A percentile compares a stretch with the other conserved stretches of the same genome.
These are phyloP conservation scores for Listronotus oregonensis DNA, from an alignment of 1,140 invertebrate genomes.

Conservation along the genomic window DNA sequence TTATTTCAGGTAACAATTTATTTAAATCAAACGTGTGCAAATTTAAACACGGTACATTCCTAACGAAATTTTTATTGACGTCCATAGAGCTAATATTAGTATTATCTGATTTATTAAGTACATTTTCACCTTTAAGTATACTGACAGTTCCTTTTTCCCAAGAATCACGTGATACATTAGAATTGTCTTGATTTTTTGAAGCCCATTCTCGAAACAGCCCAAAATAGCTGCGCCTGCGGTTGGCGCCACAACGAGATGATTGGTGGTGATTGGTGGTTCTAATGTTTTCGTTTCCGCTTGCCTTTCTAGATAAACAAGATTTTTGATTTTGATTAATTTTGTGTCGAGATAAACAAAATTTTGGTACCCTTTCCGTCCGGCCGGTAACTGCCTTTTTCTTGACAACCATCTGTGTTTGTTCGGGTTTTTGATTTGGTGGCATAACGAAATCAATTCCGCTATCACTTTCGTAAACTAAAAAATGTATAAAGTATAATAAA, in stretches of 20 bases:
- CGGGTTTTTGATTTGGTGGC: slow-evolving; percentile 4
- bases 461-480: slow-evolving; percentile 27
- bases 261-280: background rate
- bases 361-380: slow-evolving; percentile 45
- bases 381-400: slow-evolving; percentile 18
- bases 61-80: slow-evolving; percentile 35
- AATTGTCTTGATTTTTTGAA: slow-evolving; percentile 40
- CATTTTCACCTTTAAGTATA: slow-evolving; percentile 42
- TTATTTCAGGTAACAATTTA: slow-evolving; percentile 41
- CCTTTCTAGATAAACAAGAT: slow-evolving; percentile 33
- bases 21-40: slow-evolving; percentile 38
- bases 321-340: slow-evolving; percentile 40
- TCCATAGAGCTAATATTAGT: slow-evolving; percentile 7
- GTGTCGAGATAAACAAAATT: slow-evolving; percentile 13
- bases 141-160: slow-evolving; percentile 44
- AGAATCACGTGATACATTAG: slow-evolving; percentile 34
- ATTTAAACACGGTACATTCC: slow-evolving; percentile 26
- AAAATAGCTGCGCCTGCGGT: slow-evolving; percentile 15
- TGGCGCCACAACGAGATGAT: slow-evolving; percentile 6
- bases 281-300: slow-evolving; percentile 29
- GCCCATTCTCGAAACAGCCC: slow-evolving; percentile 18
- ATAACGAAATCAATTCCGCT: slow-evolving; percentile 42
- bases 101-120: slow-evolving; percentile 23
- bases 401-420: slow-evolving; percentile 11
- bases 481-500: background rate